Conservation (phyloP, 2,797 vertebrate species). For the Artibeus jamaicensis region DNA sequence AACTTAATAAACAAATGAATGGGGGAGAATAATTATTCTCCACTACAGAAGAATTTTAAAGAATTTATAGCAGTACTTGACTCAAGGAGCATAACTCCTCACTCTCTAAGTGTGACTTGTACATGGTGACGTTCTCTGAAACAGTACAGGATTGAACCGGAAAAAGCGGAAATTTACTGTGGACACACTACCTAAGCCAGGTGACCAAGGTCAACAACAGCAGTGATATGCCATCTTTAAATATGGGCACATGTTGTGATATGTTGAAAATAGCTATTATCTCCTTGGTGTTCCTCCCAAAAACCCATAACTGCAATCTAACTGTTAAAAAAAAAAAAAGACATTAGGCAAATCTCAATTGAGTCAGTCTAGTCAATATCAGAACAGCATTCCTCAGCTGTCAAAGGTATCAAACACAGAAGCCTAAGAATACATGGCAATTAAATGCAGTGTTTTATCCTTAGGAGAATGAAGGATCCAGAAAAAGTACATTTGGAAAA, state of each 20-base stretch:
- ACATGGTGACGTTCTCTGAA: not conserved
- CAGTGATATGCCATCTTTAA: not conserved
- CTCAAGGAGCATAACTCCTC: not conserved
- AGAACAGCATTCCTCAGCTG: not conserved
- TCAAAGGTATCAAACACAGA: not conserved
- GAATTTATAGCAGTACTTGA: not conserved
- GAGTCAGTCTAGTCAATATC: not conserved
- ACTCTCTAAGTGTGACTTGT: not conserved
- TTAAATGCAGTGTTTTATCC: not conserved
- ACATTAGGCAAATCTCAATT: not conserved
- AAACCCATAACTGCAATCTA: not conserved
- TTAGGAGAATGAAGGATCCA: not conserved
- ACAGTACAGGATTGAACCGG: not conserved
- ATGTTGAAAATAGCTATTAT: not conserved
- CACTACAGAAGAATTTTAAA: not conserved
- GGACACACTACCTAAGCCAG: not conserved
- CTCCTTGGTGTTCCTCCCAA: not conserved
- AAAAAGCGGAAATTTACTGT: not conserved
- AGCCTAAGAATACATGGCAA: not conserved
- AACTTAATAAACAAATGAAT: not conserved
- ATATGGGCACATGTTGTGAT: not conserved
- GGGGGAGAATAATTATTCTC: not conserved
- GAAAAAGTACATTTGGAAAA: not conserved
- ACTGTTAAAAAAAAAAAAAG: not conserved
- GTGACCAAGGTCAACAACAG: not conserved